Conservation (phyloP, 2,888 invertebrate species). For the Aporophyla nigra region DNA sequence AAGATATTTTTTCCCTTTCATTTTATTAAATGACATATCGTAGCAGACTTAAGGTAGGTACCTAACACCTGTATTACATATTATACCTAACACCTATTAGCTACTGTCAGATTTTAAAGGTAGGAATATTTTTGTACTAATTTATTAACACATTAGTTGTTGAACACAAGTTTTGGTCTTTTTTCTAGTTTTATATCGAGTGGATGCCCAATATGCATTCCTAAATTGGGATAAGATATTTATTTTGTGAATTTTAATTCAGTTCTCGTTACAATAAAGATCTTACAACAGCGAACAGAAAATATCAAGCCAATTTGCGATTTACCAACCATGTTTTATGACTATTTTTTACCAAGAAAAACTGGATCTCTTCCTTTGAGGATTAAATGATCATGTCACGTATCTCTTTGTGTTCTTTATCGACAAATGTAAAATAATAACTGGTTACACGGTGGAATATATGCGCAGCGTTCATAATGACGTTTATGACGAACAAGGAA, state of each 20-base stretch:
- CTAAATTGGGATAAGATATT: not conserved
- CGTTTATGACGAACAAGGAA: constrained; percentile 64
- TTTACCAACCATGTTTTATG: constrained; percentile 2
- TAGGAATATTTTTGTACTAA: not conserved
- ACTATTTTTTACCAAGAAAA: not conserved
- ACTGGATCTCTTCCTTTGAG: constrained; percentile 5
- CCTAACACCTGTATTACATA: not conserved
- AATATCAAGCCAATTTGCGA: not conserved
- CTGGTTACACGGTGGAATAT: constrained; percentile 41
- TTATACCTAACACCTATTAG: not conserved
- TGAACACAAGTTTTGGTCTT: not conserved
- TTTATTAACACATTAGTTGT: not conserved
- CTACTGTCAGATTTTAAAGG: not conserved
- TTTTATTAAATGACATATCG: not conserved
- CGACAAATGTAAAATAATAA: constrained; percentile 42
- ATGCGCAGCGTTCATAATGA: constrained; percentile 46
- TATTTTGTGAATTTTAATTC: constrained; percentile 12
- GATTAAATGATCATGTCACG: constrained; percentile 36
- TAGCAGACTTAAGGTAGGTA: too few relatives aligned
- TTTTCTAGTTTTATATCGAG: not conserved
- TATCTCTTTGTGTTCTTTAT: constrained; percentile 20
- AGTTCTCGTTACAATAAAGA: not conserved
- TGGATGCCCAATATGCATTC: not conserved
- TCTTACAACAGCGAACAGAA: not conserved
- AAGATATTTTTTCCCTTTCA: not conserved